These are phyloP conservation scores for Zelostemma sp. DNA, from an alignment of 1,140 invertebrate genomes.

Conservation along the genomic window DNA sequence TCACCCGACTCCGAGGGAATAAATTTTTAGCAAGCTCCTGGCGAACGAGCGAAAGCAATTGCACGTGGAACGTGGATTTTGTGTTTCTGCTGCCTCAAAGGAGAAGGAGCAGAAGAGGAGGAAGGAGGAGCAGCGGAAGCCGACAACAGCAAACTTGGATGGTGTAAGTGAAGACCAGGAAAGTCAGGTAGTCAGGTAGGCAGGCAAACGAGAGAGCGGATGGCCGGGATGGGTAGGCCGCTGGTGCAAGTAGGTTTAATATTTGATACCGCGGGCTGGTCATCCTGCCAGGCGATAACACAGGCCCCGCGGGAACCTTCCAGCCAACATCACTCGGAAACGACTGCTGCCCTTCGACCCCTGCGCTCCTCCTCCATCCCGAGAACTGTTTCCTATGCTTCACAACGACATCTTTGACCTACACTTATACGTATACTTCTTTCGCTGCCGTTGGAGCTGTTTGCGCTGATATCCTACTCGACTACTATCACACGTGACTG, in stretches of 20 bases:
- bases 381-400: constrained; percentile 13
- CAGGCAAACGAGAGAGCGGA: constrained; percentile 28
- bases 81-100: constrained; percentile 35
- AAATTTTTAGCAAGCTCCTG: constrained; percentile 46
- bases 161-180: constrained; percentile 12
- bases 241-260: constrained; percentile 69
- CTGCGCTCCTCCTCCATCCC: constrained; percentile 46
- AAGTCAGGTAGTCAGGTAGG: constrained; percentile 27
- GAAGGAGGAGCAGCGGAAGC: constrained; percentile 17
- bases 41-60: constrained; percentile 46
- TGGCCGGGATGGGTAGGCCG: constrained; percentile 38
- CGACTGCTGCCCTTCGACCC: constrained; percentile 36
- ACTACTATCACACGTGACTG: neutral
- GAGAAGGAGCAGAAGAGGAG: constrained; percentile 31
- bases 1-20: constrained; percentile 27
- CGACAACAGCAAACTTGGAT: neutral
- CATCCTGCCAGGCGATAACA: constrained; percentile 71
- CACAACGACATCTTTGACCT: constrained; percentile 11
- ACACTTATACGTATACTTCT: constrained; percentile 13
- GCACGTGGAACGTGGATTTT: constrained; percentile 44
- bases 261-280: constrained; percentile 70
- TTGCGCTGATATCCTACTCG: neutral
- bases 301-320: constrained; percentile 69
- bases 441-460: constrained; percentile 6
- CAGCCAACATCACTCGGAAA: constrained; percentile 50